A percentile compares a stretch with the other conserved stretches of the same genome.
These are phyloP conservation scores for Anabas testudineus DNA, from an alignment of 2,797 vertebrate species.

Conservation along the genomic window DNA sequence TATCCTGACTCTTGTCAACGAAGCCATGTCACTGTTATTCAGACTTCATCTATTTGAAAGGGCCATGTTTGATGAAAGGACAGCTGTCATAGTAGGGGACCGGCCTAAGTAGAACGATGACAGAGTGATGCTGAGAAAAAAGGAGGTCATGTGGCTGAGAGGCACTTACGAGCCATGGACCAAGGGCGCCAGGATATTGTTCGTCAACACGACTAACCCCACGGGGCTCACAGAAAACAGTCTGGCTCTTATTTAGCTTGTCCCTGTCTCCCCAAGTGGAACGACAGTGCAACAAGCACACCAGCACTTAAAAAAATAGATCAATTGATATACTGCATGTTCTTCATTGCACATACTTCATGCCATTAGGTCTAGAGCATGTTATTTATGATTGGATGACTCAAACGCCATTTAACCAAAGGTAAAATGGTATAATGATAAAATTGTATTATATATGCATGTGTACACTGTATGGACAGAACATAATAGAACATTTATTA, in stretches of 20 bases:
- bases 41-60: conserved; percentile 64
- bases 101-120: conserved; percentile 73
- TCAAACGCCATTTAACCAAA: conserved; percentile 1
- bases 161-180: conserved; percentile 70
- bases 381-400: conserved; percentile 9
- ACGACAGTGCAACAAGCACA: conserved; percentile 56
- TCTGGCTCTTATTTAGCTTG: conserved; percentile 66
- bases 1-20: conserved; percentile 55
- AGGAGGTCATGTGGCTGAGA: conserved; percentile 69
- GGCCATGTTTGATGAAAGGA: conserved; percentile 73
- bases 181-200: conserved; percentile 71
- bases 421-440: not conserved
- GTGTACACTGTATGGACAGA: not conserved
- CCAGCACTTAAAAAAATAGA: conserved; percentile 40
- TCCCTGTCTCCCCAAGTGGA: conserved; percentile 41
- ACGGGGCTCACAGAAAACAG: conserved; percentile 64
- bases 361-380: conserved; percentile 9
- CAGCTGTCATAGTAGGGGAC: conserved; percentile 74
- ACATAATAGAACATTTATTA: no score
- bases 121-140: conserved; percentile 73
- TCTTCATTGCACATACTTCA: conserved; percentile 7
- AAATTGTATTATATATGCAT: conserved; percentile 8
- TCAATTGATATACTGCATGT: conserved; percentile 15
- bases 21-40: conserved; percentile 57
- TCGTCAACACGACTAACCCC: conserved; percentile 75